These are phyloP conservation scores for Mellilla xanthometata DNA, from an alignment of 2,888 invertebrate species.

Conservation along the genomic window DNA sequence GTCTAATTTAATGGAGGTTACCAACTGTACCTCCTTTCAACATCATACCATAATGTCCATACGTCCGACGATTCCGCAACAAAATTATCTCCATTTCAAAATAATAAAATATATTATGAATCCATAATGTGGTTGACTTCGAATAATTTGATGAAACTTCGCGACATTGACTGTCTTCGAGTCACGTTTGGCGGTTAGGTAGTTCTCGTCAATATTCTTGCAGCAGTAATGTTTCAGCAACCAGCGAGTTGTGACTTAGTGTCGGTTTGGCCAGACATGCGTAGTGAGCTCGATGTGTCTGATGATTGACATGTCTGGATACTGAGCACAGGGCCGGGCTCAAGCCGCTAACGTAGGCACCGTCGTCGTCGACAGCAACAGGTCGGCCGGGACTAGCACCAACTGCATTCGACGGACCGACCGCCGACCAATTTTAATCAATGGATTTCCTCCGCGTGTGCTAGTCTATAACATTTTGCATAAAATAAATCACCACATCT, in stretches of 20 bases:
- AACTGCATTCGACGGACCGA: slow-evolving; percentile 53
- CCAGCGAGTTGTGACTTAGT: slow-evolving; percentile 9
- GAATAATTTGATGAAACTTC: slow-evolving; percentile 12
- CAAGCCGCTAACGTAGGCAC: slow-evolving; percentile 4
- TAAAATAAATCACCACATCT: slow-evolving; percentile 62
- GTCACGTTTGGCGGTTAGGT: slow-evolving; percentile 7
- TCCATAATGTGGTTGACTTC: slow-evolving; percentile 12
- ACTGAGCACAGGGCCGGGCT: neutral
- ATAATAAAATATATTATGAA: slow-evolving; percentile 3
- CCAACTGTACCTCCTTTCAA: slow-evolving; percentile 13
- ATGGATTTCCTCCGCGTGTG: slow-evolving; percentile 76
- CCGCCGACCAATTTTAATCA: slow-evolving; percentile 72
- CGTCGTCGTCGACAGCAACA: slow-evolving; percentile 42
- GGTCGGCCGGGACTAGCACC: slow-evolving; percentile 48
- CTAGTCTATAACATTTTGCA: slow-evolving; percentile 81
- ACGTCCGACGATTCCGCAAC: slow-evolving; percentile 7
- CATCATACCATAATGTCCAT: slow-evolving; percentile 2
- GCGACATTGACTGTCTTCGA: slow-evolving; percentile 12
- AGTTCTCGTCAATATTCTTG: slow-evolving; percentile 8
- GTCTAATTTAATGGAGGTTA: slow-evolving; percentile 19
- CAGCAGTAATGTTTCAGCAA: slow-evolving; percentile 2
- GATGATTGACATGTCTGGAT: neutral
- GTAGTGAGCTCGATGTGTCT: slow-evolving; percentile 14
- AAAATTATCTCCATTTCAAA: slow-evolving; percentile 9
- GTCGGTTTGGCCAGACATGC: slow-evolving; percentile 17